These are phyloP conservation scores for Pteronotus mesoamericanus DNA, from an alignment of 2,797 vertebrate genomes.

Conservation along the genomic window DNA sequence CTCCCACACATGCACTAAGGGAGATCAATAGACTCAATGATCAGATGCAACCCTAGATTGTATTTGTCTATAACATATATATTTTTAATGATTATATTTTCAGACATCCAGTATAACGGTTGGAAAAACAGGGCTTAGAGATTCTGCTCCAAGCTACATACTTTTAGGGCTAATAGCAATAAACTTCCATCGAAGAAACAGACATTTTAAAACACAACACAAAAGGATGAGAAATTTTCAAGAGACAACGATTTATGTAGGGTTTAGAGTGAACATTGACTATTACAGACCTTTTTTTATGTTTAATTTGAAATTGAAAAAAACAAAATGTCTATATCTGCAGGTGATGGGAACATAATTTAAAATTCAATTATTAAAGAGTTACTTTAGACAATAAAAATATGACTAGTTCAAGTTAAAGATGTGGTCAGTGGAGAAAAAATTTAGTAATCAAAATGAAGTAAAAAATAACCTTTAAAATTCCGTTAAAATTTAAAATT, in stretches of 20 bases:
- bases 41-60: neutral
- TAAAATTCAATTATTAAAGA: constrained; percentile 2
- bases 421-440: neutral
- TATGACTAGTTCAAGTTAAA: neutral
- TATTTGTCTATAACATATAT: neutral
- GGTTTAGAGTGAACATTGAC: neutral
- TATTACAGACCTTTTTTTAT: neutral
- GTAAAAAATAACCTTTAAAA: neutral
- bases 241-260: neutral
- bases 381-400: neutral
- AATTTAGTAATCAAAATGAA: neutral
- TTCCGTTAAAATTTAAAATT: neutral
- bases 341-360: neutral
- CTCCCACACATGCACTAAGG: neutral
- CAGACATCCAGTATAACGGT: neutral
- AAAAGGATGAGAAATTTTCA: neutral
- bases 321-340: neutral
- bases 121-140: neutral
- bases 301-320: neutral
- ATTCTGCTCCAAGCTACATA: neutral
- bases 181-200: neutral
- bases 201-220: neutral
- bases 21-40: neutral
- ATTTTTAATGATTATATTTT: neutral
- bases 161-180: neutral